Conservation (phyloP, 2,888 invertebrate genomes). For the Plutella xylostella region DNA sequence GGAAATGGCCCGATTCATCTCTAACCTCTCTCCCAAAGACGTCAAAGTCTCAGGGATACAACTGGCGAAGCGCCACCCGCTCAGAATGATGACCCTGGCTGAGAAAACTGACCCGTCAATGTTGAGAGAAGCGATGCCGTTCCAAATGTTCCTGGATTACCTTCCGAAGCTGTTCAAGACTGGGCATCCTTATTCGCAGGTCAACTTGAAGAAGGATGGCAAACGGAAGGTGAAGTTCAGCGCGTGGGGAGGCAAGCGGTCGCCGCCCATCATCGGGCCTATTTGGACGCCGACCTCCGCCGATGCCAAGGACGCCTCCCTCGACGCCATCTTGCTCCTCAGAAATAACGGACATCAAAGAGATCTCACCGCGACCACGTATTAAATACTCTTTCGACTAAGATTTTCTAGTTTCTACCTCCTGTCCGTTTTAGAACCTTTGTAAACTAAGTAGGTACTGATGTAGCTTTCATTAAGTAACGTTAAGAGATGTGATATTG, state of each 20-base stretch:
- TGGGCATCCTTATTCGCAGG: slow-evolving; percentile 49
- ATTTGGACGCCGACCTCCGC: slow-evolving; percentile 51
- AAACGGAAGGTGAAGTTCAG: slow-evolving; percentile 62
- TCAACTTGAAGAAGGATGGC: slow-evolving; percentile 53
- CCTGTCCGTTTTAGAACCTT: too few species aligned
- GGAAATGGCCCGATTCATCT: slow-evolving; percentile 43
- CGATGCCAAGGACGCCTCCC: slow-evolving; percentile 36
- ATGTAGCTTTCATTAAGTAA: too few species aligned
- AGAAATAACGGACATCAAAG: slow-evolving; percentile 30
- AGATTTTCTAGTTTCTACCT: too few species aligned
- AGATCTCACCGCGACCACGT: too few species aligned
- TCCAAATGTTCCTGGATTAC: slow-evolving; percentile 38
- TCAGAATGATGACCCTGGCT: slow-evolving; percentile 42
- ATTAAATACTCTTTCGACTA: too few species aligned
- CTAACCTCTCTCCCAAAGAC: slow-evolving; percentile 37
- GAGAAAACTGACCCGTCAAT: slow-evolving; percentile 32
- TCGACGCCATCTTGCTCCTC: slow-evolving; percentile 43
- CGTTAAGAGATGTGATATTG: too few species aligned
- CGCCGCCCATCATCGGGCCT: slow-evolving; percentile 59
- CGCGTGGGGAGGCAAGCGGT: slow-evolving; percentile 59
- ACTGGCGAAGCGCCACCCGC: slow-evolving; percentile 43
- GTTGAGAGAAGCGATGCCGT: slow-evolving; percentile 42
- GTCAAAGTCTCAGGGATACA: slow-evolving; percentile 36
- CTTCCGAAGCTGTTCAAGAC: slow-evolving; percentile 43
- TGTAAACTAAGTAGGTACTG: too few species aligned